phyloP scores from a whole-genome alignment of 1,140 invertebrate species.

The Pogonomyrmex barbatus region DNA sequence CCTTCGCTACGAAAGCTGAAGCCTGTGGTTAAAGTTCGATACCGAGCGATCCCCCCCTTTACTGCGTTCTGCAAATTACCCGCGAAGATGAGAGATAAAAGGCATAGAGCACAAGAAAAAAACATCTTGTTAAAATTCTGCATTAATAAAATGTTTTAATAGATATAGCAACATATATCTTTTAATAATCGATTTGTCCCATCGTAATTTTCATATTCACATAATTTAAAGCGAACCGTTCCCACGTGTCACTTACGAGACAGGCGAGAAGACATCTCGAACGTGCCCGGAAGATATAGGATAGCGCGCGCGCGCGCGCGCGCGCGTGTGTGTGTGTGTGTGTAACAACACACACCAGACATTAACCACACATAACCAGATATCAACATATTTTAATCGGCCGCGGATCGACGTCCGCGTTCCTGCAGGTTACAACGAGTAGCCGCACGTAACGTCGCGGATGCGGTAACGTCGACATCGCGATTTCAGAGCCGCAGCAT shows the following conservation, averaged over 20 bases:
- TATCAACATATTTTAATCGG: constrained; percentile 16
- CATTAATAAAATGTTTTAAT: not conserved
- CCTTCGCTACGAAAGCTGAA: not conserved
- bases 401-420: constrained; percentile 22
- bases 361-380: not conserved
- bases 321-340: no score
- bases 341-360: no score
- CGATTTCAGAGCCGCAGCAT: constrained; percentile 45
- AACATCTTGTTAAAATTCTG: not conserved
- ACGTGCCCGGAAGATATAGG: constrained; percentile 16
- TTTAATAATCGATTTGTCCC: not conserved
- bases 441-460: constrained; percentile 29
- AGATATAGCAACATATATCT: not conserved
- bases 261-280: not conserved
- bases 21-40: not conserved
- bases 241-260: constrained; percentile 5
- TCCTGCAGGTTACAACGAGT: not conserved
- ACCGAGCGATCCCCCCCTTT: not conserved
- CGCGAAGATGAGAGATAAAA: not conserved
- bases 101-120: not conserved
- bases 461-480: constrained; percentile 32
- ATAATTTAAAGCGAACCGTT: not conserved
- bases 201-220: not conserved
- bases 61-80: not conserved
- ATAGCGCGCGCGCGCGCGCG: not conserved